Conservation (phyloP, 2,797 vertebrate genomes). For the Ptychadena robeensis region DNA sequence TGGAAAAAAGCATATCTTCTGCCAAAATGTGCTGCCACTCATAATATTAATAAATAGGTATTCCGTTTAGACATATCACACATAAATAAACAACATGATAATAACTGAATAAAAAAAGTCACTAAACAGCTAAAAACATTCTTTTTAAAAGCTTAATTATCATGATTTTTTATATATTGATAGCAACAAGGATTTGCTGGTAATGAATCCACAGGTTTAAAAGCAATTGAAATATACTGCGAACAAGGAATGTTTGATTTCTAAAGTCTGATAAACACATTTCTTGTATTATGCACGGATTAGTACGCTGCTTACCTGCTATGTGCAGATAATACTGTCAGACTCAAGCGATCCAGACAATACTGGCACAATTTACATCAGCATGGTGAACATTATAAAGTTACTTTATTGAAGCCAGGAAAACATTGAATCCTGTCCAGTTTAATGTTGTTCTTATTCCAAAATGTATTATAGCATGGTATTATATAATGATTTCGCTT, state of each 20-base stretch:
- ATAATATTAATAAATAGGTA: neutral
- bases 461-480: slow-evolving; percentile 9
- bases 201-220: neutral
- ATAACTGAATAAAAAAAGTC: neutral
- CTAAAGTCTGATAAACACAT: slow-evolving; percentile 14
- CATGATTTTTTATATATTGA: neutral
- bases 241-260: slow-evolving; percentile 13
- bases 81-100: neutral
- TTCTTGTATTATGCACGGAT: slow-evolving; percentile 19
- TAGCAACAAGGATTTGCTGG: neutral
- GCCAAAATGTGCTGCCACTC: no score
- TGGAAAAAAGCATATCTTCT: no score
- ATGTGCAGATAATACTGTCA: slow-evolving; percentile 8
- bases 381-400: slow-evolving; percentile 1
- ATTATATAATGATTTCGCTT: no score
- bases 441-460: slow-evolving; percentile 38
- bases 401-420: neutral
- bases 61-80: neutral
- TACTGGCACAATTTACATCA: neutral
- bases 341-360: neutral
- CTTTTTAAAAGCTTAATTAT: neutral
- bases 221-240: neutral
- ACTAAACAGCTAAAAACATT: neutral
- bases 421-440: slow-evolving; percentile 5
- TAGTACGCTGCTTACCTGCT: slow-evolving; percentile 26